Percentiles rank a stretch among this genome's conserved stretches.
phyloP scores from a whole-genome alignment of 1,140 invertebrate species.

The Drosophila athabasca region DNA sequence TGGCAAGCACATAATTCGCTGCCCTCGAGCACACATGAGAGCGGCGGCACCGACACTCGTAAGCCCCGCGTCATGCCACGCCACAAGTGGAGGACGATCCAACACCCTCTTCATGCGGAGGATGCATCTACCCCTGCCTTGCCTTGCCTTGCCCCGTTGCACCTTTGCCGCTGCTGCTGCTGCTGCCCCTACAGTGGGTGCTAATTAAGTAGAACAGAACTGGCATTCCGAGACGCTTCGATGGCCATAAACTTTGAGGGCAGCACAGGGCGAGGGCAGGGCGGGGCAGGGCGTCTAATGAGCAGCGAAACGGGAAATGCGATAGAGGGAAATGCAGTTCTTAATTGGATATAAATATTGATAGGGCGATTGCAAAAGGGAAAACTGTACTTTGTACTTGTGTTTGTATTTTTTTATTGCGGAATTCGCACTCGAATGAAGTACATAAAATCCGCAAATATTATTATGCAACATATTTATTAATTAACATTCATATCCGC shows the following conservation, averaged over 20 bases:
- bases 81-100: constrained; percentile 46
- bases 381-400: constrained; percentile 14
- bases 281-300: constrained; percentile 10
- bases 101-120: constrained; percentile 17
- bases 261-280: neutral
- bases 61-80: constrained; percentile 33
- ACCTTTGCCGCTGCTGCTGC: constrained; percentile 19
- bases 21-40: constrained; percentile 65
- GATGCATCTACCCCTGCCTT: constrained; percentile 16
- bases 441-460: too few species aligned
- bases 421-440: too few species aligned
- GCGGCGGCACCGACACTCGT: constrained; percentile 50
- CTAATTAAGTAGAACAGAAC: constrained; percentile 35
- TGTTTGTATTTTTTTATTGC: too few species aligned
- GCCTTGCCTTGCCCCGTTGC: constrained; percentile 1
- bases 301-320: constrained; percentile 12
- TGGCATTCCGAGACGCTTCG: constrained; percentile 19
- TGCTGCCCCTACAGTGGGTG: constrained; percentile 46
- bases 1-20: constrained; percentile 77
- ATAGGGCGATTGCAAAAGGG: neutral
- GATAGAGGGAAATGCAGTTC: constrained; percentile 6
- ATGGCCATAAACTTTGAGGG: constrained; percentile 39
- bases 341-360: constrained; percentile 40
- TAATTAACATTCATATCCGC: too few species aligned
- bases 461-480: too few species aligned